These are phyloP conservation scores for Eolophus roseicapilla DNA, from an alignment of 2,113 vertebrate species.

Conservation along the genomic window DNA sequence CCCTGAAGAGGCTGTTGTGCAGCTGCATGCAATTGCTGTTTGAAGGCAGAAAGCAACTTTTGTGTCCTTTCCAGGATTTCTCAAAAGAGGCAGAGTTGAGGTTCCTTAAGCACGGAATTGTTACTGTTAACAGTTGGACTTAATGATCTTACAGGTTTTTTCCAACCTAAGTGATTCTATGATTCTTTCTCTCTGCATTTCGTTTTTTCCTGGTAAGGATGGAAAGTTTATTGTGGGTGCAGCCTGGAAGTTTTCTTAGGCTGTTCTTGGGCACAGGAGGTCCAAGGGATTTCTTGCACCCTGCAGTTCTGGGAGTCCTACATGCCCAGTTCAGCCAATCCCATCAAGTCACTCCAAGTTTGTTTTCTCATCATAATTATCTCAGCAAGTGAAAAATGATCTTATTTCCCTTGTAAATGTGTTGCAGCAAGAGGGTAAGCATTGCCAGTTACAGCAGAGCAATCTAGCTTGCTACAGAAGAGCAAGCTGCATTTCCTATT, in stretches of 20 bases:
- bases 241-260: neutral
- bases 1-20: neutral
- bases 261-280: neutral
- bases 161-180: neutral
- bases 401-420: neutral
- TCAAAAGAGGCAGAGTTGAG: neutral
- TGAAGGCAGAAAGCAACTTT: neutral
- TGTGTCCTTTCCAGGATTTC: neutral
- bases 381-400: neutral
- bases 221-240: neutral
- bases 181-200: neutral
- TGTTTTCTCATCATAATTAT: neutral
- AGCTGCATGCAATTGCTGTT: neutral
- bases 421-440: neutral
- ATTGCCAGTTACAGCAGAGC: neutral
- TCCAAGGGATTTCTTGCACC: neutral
- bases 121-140: neutral
- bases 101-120: accelerated
- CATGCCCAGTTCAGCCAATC: neutral
- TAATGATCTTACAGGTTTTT: neutral
- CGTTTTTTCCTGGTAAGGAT: neutral
- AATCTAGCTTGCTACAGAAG: neutral
- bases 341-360: neutral
- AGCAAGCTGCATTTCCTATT: neutral
- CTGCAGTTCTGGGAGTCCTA: neutral